A percentile compares a stretch with the other conserved stretches of the same genome.
Conservation (phyloP, 2,797 vertebrate species). For the Erpetoichthys calabaricus region DNA sequence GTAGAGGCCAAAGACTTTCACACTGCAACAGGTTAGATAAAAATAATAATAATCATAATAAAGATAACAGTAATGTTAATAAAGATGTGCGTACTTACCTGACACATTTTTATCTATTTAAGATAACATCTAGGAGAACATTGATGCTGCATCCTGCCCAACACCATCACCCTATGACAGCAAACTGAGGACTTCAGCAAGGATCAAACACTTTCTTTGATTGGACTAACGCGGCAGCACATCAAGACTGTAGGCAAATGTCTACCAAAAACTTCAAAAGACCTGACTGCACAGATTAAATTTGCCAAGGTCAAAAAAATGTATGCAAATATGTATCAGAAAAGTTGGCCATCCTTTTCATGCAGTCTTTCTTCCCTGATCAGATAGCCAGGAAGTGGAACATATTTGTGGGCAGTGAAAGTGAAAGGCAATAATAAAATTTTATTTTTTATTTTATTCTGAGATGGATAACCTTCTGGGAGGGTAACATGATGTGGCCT, state of each 20-base stretch:
- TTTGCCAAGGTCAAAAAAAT: slow-evolving; percentile 10
- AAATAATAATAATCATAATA: slow-evolving; percentile 2
- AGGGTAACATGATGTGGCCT: slow-evolving; percentile 8
- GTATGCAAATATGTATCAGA: slow-evolving; percentile 10
- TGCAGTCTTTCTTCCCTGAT: slow-evolving; percentile 9
- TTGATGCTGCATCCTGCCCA: background rate
- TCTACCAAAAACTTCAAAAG: slow-evolving; percentile 11
- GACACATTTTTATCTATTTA: slow-evolving; percentile 3
- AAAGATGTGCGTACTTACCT: background rate
- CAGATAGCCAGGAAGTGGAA: slow-evolving; percentile 13
- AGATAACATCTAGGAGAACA: slow-evolving; percentile 4
- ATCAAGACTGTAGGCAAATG: slow-evolving; percentile 10
- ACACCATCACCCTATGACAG: slow-evolving; percentile 5
- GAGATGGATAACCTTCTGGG: slow-evolving; percentile 8
- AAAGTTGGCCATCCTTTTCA: slow-evolving; percentile 8
- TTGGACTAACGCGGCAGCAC: slow-evolving; percentile 11
- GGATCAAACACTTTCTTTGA: slow-evolving; percentile 13
- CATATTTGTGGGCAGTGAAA: slow-evolving; percentile 11
- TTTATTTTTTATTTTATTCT: slow-evolving; percentile 9
- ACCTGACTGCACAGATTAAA: slow-evolving; percentile 9
- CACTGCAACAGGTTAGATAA: slow-evolving; percentile 7
- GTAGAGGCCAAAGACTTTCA: background rate
- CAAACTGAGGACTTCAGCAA: slow-evolving; percentile 13
- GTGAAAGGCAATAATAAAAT: slow-evolving; percentile 7
- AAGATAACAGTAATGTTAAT: slow-evolving; percentile 1